phyloP scores from a whole-genome alignment of 1,140 invertebrate genomes.

The Zaprionus capensis region DNA sequence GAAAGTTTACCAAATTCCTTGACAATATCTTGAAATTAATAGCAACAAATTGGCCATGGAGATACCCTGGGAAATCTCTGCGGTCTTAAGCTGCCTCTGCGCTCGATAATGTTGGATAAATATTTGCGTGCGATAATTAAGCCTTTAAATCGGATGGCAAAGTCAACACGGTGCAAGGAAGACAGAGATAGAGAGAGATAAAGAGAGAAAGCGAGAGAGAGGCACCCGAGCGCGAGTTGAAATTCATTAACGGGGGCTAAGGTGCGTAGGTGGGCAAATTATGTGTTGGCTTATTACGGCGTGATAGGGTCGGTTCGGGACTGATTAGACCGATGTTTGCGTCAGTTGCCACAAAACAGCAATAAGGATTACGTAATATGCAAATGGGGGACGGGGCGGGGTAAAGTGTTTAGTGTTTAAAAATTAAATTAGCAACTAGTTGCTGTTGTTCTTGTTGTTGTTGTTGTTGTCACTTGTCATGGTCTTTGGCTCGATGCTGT shows the following conservation, averaged over 20 bases:
- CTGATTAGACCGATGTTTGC: slow-evolving; percentile 41
- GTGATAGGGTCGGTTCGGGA: slow-evolving; percentile 23
- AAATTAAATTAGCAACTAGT: slow-evolving; percentile 34
- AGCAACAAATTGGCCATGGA: not conserved
- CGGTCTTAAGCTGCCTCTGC: not conserved
- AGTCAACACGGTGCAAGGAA: not conserved
- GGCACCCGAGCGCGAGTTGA: not conserved
- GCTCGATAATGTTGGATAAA: slow-evolving; percentile 2
- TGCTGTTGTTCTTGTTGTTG: not conserved
- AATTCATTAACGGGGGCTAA: not conserved
- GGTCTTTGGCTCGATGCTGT: slow-evolving; percentile 7
- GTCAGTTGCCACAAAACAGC: slow-evolving; percentile 26
- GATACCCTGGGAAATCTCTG: not conserved
- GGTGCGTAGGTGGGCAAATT: slow-evolving; percentile 26
- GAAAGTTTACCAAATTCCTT: not conserved
- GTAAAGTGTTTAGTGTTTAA: slow-evolving; percentile 28
- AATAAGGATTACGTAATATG: slow-evolving; percentile 41
- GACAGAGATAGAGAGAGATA: not conserved
- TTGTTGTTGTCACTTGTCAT: not conserved
- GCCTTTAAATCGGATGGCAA: slow-evolving; percentile 20
- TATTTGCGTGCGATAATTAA: slow-evolving; percentile 30
- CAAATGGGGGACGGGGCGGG: not conserved
- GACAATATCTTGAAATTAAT: not conserved
- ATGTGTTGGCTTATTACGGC: slow-evolving; percentile 26
- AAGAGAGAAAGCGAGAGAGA: not conserved